Base-by-base conservation (phyloP, 2,888 invertebrate genomes). In the Beris chalybata region DNA sequence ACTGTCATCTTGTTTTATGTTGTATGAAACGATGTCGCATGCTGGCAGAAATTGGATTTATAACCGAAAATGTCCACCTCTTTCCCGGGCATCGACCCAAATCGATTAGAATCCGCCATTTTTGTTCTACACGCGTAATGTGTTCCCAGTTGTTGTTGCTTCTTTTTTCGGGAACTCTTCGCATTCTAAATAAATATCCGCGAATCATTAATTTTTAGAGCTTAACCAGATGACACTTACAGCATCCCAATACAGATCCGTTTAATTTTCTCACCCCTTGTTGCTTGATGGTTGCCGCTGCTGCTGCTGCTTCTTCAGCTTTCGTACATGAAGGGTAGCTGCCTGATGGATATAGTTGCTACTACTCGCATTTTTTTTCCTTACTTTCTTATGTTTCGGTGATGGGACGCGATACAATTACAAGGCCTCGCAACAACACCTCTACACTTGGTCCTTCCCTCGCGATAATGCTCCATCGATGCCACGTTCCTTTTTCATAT, bases 171-270 rank as follows among this genome's bases (percentile, higher is more conserved):
- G 15, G 48, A 44, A n/a, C 48, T 38, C 38, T 38, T 9, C 38
- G 38, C 22, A 22, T 22, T 22, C 9, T 38, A 5, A 38, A 5
- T 38, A 38, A 38, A 38, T 38, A 38, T 38, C 38, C 64, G 67
- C 68, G 70, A 74, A 78, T 78, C 78, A 78, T 78, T 78, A 78
- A 78, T 78, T 78, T 78, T 78, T 78, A 77, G 77, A 78, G 79
- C 78, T 78, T 79, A 78, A 76, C 74, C 79, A 78, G 79, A 79
- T 78, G 79, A 78, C 78, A 78, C 73, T 73, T 74, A 73, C 71
- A 73, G 71, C 67, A 72, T 64, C 69, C 65, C 69, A 66, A 55
- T 32, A 64, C 52, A 64, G 66, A 67, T 66, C 64, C 58, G 66
- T 66, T 65, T 65, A 65, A 66, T 55, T 65, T 65, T 57, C 68